Evolutionary conservation across 2,113 vertebrate genomes (phyloP).

Genomic region (Lontra canadensis): DNA sequence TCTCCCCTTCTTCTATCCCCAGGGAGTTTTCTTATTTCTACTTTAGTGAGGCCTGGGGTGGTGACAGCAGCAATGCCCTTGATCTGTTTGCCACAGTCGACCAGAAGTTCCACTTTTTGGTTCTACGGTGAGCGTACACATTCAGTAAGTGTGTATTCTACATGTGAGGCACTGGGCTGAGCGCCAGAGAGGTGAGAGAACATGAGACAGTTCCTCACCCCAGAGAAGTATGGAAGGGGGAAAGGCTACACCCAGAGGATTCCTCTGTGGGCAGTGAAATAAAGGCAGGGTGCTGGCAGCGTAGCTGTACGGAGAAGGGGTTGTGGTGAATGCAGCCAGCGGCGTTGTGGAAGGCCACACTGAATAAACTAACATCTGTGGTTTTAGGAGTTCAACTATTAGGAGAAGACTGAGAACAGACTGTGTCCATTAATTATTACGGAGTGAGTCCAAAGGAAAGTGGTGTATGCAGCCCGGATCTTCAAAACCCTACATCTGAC

Average conservation of each 20-base stretch:
- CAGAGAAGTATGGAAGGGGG: not conserved
- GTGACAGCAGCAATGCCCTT: not conserved
- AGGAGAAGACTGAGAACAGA: not conserved
- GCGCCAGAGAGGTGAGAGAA: not conserved
- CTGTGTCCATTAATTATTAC: not conserved
- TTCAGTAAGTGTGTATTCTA: not conserved
- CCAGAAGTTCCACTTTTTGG: not conserved
- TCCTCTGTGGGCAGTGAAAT: accelerated
- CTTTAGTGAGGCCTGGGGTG: not conserved
- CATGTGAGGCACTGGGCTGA: not conserved
- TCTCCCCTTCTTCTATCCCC: not conserved
- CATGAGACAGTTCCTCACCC: not conserved
- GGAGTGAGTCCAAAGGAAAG: not conserved
- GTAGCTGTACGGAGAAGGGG: not conserved
- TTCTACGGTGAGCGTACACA: not conserved
- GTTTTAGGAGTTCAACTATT: not conserved
- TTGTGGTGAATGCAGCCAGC: not conserved
- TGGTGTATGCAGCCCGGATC: not conserved
- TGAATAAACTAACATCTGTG: not conserved
- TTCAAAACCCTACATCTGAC: not conserved
- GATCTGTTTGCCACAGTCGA: not conserved
- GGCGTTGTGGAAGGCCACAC: not conserved
- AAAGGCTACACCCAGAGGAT: not conserved
- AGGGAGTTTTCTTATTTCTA: not conserved
- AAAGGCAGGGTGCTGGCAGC: not conserved